phyloP scores from a whole-genome alignment of 2,113 vertebrate species.

The Leucopsar rothschildi region DNA sequence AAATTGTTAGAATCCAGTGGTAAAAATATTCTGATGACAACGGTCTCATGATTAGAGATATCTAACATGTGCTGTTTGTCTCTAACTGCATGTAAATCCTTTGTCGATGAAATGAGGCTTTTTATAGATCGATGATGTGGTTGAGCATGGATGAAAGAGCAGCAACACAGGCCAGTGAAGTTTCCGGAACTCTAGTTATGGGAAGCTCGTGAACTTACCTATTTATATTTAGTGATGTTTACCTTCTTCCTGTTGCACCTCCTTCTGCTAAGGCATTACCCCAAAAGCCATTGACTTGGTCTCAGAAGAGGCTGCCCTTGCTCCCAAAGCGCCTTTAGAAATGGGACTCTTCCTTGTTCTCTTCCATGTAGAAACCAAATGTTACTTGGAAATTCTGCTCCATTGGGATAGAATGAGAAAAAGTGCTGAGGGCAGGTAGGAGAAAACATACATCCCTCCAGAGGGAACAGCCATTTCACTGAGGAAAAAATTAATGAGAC shows the following conservation, averaged over 20 bases:
- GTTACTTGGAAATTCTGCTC: not conserved
- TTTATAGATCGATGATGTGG: not conserved
- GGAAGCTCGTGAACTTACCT: not conserved
- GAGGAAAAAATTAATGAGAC: not conserved
- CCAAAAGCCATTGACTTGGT: not conserved
- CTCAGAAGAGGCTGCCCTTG: not conserved
- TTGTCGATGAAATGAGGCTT: not conserved
- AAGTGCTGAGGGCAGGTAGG: too few relatives aligned
- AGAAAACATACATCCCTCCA: fast-evolving
- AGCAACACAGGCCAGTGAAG: not conserved
- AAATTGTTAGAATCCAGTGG: not conserved
- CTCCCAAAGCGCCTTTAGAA: not conserved
- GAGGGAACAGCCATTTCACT: fast-evolving
- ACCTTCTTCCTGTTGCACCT: not conserved
- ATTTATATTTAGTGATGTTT: not conserved
- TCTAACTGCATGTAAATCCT: not conserved
- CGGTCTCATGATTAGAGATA: not conserved
- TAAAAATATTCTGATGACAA: not conserved
- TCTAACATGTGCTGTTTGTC: not conserved
- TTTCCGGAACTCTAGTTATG: not conserved
- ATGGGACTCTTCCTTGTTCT: not conserved
- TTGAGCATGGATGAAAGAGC: not conserved
- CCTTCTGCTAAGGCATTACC: not conserved
- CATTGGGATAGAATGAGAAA: not conserved
- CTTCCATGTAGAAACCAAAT: not conserved